phyloP scores from a whole-genome alignment of 37 sponge, comb jelly and placozoan genomes.

The Amphimedon queenslandica region DNA sequence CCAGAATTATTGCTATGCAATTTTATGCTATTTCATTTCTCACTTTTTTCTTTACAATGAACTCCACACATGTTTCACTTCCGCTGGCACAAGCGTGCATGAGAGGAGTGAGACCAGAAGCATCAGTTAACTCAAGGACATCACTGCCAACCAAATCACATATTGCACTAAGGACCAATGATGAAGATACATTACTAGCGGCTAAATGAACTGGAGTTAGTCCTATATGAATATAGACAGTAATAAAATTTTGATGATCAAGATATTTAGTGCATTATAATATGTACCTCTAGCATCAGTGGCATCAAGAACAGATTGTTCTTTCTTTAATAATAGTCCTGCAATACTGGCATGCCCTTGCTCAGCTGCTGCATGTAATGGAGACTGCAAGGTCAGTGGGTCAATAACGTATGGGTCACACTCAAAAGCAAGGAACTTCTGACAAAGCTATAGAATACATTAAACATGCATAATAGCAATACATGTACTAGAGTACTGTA shows the following conservation, averaged over 20 bases:
- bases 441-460: not conserved
- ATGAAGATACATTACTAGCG: slow-evolving; percentile 14
- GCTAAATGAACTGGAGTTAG: slow-evolving; percentile 60
- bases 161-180: slow-evolving; percentile 32
- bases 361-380: slow-evolving; percentile 45
- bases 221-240: not conserved
- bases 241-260: not conserved
- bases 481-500: not conserved
- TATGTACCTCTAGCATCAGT: slow-evolving; percentile 21
- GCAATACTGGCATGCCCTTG: not conserved
- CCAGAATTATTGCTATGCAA: too few relatives aligned
- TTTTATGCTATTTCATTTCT: too few relatives aligned
- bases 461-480: not conserved
- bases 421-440: not conserved
- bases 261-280: not conserved
- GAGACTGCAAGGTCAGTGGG: not conserved
- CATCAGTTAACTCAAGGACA: slow-evolving; percentile 47
- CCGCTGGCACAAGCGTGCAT: slow-evolving; percentile 68
- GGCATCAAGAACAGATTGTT: slow-evolving; percentile 6
- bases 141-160: slow-evolving; percentile 32
- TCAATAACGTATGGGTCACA: not conserved
- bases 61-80: slow-evolving; percentile 35
- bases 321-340: slow-evolving; percentile 27
- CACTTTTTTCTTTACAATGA: slow-evolving; percentile 79
- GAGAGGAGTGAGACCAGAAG: slow-evolving; percentile 64